phyloP scores from a whole-genome alignment of 2,888 invertebrate genomes.

The Isoperla grammatica region DNA sequence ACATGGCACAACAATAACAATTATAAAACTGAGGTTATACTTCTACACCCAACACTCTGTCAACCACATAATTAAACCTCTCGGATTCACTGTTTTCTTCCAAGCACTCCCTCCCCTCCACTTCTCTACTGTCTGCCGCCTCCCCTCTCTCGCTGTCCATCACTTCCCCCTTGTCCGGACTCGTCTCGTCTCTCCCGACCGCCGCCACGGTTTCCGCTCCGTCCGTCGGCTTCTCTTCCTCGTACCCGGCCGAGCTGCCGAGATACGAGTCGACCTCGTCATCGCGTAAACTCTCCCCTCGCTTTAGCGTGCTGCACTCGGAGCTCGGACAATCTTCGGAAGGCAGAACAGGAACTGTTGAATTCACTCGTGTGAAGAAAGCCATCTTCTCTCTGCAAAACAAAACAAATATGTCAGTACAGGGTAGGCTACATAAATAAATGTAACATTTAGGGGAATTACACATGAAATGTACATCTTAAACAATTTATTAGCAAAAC shows the following conservation, averaged over 20 bases:
- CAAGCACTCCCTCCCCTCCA: slow-evolving; percentile 44
- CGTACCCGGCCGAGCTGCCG: background rate
- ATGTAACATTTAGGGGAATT: too few species aligned
- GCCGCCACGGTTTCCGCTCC: background rate
- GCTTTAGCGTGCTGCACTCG: slow-evolving; percentile 31
- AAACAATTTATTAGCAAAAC: too few species aligned
- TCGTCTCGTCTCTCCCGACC: background rate
- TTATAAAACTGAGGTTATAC: slow-evolving; percentile 50
- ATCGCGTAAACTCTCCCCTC: slow-evolving; percentile 31
- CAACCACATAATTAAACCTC: slow-evolving; percentile 76
- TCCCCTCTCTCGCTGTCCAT: slow-evolving; percentile 37
- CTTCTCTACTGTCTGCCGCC: slow-evolving; percentile 32
- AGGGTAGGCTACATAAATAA: too few species aligned
- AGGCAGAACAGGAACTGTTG: slow-evolving; percentile 69
- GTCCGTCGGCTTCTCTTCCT: slow-evolving; percentile 16
- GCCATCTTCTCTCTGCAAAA: slow-evolving; percentile 89
- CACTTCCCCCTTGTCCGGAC: slow-evolving; percentile 27
- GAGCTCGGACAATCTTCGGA: slow-evolving; percentile 50
- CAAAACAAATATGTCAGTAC: slow-evolving; percentile 32
- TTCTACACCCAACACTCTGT: slow-evolving; percentile 78
- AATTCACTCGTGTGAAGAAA: slow-evolving; percentile 81
- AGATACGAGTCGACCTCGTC: slow-evolving; percentile 36
- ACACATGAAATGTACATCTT: too few species aligned
- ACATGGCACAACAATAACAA: slow-evolving; percentile 10
- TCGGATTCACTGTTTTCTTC: slow-evolving; percentile 40